Evolutionary conservation across 2,113 vertebrate species (phyloP), one percentile per base, ranked within the genome.

Genomic region (Panthera tigris): DNA sequence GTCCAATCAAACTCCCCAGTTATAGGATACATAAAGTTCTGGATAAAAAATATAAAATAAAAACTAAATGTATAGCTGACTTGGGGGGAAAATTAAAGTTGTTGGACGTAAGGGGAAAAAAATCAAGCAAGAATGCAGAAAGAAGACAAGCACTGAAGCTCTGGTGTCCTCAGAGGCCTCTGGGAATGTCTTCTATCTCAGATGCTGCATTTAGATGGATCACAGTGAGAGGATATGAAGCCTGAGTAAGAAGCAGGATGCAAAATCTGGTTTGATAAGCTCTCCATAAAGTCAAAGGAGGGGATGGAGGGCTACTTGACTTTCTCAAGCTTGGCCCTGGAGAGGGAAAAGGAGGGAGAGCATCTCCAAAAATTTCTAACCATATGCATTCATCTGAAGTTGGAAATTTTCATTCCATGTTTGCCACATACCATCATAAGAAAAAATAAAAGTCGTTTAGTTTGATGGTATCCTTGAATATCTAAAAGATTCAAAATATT

Each of bases 41-140:
- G 18, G 18, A 57, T 86, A 50, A 87, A 96, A 91, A 91, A 25
- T 71, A 36, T 36, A 65, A 87, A 81, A 94, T 86, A 52, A 86
- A 96, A 86, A 5, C 6, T 36, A 74, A 86, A 57, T 73, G 33
- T 29, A 39, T 13, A 29, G n/a, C 41, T 63, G 12, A 84, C 0
- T 11, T 73, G 1, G 1, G 27, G 21, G 1, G 66, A 5, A 68
- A 82, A 57, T 33, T 88, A 45, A 92, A 82, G 57, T 41, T 3
- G 2, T n/a, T 78, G 8, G 19, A 4, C 1, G 14, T 50, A 25
- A 55, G 48, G 16, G 5, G 48, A 0, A 73, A 81, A 83, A 96
- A 89, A 82, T 27, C 61, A 76, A 39, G 6, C 18, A 55, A 36
- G 18, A 33, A 78, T 80, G 3, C 13, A 82, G 61, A 41, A 88